Evolutionary conservation across 1,140 invertebrate species (phyloP), one percentile per base, ranked within the genome.

Genomic region (Laodelphax striatellus): DNA sequence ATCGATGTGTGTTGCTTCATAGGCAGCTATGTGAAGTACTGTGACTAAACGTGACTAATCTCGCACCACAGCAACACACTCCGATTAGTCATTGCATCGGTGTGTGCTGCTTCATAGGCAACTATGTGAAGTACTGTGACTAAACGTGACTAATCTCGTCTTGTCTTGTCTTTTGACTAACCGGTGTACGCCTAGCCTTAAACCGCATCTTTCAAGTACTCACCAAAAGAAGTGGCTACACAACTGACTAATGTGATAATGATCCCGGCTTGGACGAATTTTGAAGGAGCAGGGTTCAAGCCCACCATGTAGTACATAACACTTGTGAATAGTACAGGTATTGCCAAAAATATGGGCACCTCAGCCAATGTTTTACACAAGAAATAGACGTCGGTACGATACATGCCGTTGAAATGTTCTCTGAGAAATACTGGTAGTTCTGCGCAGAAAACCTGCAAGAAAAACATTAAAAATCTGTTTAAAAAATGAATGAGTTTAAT

Each of bases 361-460:
- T 97, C 93, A 0, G 92, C 89, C 21, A 96, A 67, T 0, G 88
- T 92, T 76, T 97, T 98, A 57, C 88, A 86, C 13, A 97, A 71
- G 74, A 96, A 98, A 71, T 97, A 98, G 0, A 94, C 83, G 66
- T 95, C 93, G 0, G 88, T 88, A 43, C 94, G 78, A 69, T 98
- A 98, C 79, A 97, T 87, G 22, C 93, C 92, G 67, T 90, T 92
- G 56, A 84, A 82, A 70, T 97, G 87, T 74, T 97, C 94, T 22
- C 93, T 76, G 62, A 97, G 77, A 72, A 97, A 97, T 55, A 98
- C 84, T 0, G 92, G 90, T 11, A 97, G 73, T 73, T 98, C 94
- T 0, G 83, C 78, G 68, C 91, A 94, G 71, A 98, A 97, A 1
- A 93, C 88, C 94, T 97, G 69, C 21, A 77, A 75, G 63, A 66